Percentiles rank a stretch among this genome's conserved stretches.
Evolutionary conservation across 1,140 invertebrate species (phyloP).

Genomic region (Anastrepha obliqua): DNA sequence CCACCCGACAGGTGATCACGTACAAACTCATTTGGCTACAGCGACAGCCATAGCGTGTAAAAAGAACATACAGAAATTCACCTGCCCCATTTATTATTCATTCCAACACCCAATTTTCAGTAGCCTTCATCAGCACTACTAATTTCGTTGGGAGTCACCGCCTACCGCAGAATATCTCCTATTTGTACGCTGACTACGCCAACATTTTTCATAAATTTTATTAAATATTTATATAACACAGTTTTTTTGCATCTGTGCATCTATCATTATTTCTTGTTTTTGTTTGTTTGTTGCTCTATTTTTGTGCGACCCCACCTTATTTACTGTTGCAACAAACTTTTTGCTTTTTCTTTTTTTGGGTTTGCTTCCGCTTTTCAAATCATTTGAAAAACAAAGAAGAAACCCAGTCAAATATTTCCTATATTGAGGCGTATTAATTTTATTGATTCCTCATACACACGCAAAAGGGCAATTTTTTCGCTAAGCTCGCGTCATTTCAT

Average conservation of each 20-base stretch:
- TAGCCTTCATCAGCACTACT: background rate
- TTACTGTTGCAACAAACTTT: background rate
- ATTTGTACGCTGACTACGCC: too few species aligned
- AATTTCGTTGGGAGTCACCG: background rate
- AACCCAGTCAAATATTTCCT: background rate
- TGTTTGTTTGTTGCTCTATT: background rate
- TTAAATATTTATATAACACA: too few species aligned
- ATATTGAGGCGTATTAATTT: background rate
- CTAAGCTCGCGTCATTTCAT: background rate
- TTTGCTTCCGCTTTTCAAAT: background rate
- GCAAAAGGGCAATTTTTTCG: conserved; percentile 3
- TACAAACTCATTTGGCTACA: too few species aligned
- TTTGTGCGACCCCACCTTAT: background rate
- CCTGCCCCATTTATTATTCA: background rate
- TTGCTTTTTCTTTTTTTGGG: background rate
- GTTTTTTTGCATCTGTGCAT: too few species aligned
- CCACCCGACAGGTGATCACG: too few species aligned
- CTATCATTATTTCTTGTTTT: background rate
- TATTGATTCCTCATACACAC: background rate
- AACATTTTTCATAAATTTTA: too few species aligned
- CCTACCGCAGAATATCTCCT: background rate
- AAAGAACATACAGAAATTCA: background rate
- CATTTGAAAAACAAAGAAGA: background rate
- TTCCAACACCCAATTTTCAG: background rate
- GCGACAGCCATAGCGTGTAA: too few species aligned